Evolutionary conservation across 2,113 vertebrate genomes (phyloP), one percentile per base, ranked within the genome.

Genomic region (Brachyhypopomus occidentalis): DNA sequence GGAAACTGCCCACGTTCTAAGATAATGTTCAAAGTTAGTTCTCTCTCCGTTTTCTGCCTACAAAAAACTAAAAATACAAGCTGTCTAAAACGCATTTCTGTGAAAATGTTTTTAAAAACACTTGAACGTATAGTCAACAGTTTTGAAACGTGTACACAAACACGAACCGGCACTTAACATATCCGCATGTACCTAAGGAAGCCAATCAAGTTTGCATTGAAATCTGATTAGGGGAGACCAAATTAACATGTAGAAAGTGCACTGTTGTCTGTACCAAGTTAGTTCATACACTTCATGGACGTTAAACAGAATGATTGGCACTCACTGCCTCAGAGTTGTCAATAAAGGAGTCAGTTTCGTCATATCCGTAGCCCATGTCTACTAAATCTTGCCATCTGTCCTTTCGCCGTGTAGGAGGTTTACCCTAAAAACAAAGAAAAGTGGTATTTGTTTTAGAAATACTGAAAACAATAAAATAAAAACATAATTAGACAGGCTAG

Each of bases 271-370:
- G 45, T 52, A 52, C 12, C 45, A 41, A 41, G 5, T 41, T 7
- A 14, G 45, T 52, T 52, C 45, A 52, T 9, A 52, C 12, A 14
- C 12, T 52, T 52, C 0, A 52, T 52, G 66, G 23, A 19, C 78
- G 45, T 52, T 14, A 52, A 52, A 52, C 45, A 52, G 45, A 52
- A 52, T 11, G 45, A 36, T 7, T 27, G 14, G 73, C 34, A 95
- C 97, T 95, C 89, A 99, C 98, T 9, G 97, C 95, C 89, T 99
- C 98, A 0, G 97, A 97, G 89, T 99, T 98, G 90, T 99, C 97
- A 22, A 99, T 99, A 91, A 99, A 99, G 72, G 97, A 97, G 91
- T 99, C 97, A 0, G 96, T 95, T 3, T 98, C 97, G 22, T 99
- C 97, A 0, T 99, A 99, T 63, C 98, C 98, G 1, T 94, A 96